Percentiles rank a stretch among this genome's conserved stretches.
phyloP scores from a whole-genome alignment of 37 sponge, comb jelly and placozoan genomes.

The Petrosia ficiformis region DNA sequence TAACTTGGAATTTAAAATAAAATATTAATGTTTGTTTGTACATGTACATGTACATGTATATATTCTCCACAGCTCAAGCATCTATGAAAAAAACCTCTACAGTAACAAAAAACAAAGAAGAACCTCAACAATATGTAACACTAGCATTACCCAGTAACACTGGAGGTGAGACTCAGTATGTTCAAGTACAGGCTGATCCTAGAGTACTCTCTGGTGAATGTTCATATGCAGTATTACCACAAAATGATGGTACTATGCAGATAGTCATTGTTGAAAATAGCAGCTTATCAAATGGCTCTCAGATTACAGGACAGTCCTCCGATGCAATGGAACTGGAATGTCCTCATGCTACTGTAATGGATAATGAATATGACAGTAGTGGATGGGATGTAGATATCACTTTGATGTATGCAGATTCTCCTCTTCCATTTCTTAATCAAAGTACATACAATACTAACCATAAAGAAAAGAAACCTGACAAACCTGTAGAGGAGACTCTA shows the following conservation, averaged over 20 bases:
- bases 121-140: conserved; percentile 43
- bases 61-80: too few relatives aligned
- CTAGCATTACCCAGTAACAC: conserved; percentile 32
- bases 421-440: conserved; percentile 11
- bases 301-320: not conserved
- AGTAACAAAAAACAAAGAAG: too few relatives aligned
- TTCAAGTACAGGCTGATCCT: conserved; percentile 58
- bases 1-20: too few relatives aligned
- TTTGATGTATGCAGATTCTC: conserved; percentile 49
- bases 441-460: not conserved
- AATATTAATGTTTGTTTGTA: too few relatives aligned
- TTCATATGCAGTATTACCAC: conserved; percentile 69
- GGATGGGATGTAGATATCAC: conserved; percentile 33
- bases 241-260: conserved; percentile 42
- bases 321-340: conserved; percentile 23
- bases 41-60: too few relatives aligned
- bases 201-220: conserved; percentile 57
- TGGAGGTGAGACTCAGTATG: conserved; percentile 32
- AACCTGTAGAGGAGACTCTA: conserved; percentile 9
- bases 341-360: conserved; percentile 37
- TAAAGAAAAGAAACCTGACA: not conserved
- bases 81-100: too few relatives aligned
- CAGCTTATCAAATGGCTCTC: not conserved
- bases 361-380: conserved; percentile 42
- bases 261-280: conserved; percentile 64